Base-by-base conservation (phyloP, 92 coral and sea anemone genomes). In the Parazoanthus atlanticus region DNA sequence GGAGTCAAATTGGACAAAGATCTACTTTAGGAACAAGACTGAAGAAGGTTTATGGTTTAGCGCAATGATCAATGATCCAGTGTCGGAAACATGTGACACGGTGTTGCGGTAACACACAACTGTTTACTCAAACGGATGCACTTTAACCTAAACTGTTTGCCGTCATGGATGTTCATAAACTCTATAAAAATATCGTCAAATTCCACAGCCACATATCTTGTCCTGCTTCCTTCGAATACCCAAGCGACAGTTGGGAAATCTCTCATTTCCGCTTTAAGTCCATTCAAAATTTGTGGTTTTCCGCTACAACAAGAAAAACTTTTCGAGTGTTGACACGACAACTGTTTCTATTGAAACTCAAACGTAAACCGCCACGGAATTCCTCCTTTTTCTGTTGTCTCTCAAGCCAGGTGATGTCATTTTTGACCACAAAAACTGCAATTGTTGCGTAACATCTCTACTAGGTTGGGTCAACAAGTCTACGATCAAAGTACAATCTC, bases 191-290 rank as follows among this genome's bases (percentile, higher is more conserved):
- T 47, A 78, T 78, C 66, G 66, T 54, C 65, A 46, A 78, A 46
- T 78, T 13, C 29, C 47, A 72, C n/a, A 78, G 47, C 82, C 82
- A 46, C 38, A 78, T 43, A 78, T 23, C 54, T n/a, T 29, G 38
- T n/a, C 23, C 23, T 4, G 32, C 16, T 66, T 23, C 32, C n/a
- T 6, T 31, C 33, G 49, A 36, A 25, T 25, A 34, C 47, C 34
- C 32, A n/a, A 32, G 26, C 30, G 79, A 32, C 86, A 82, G 86
- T 17, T 38, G 43, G 72, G 41, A 69, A 82, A 64, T 8, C 13
- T 61, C 49, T 28, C 17, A 66, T 82, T 82, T 82, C 86, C 76
- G 86, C 58, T 66, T 36, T 8, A 29, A 82, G 41, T 61, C 86
- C 54, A 36, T 36, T 64, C 3, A 66, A 43, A 36, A 23, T 82